Percentiles rank a stretch among this genome's conserved stretches.
Evolutionary conservation across 2,888 invertebrate species (phyloP).

Genomic region (Agrochola circellaris): DNA sequence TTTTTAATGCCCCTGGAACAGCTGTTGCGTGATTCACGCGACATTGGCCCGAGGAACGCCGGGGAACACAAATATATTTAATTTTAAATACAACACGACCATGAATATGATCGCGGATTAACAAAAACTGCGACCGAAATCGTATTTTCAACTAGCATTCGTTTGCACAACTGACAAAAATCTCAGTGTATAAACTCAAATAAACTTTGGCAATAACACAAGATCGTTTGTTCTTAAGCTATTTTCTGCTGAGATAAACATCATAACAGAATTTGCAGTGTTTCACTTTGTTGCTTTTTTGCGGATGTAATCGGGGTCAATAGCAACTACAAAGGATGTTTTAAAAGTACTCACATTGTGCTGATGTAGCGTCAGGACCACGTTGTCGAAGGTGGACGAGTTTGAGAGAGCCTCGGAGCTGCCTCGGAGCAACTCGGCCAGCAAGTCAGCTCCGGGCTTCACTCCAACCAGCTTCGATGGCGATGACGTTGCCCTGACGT

Average conservation of each 20-base stretch:
- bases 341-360: slow-evolving; percentile 86
- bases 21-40: slow-evolving; percentile 87
- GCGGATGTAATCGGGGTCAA: slow-evolving; percentile 77
- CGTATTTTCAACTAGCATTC: slow-evolving; percentile 61
- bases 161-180: slow-evolving; percentile 72
- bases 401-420: slow-evolving; percentile 94
- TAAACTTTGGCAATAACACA: slow-evolving; percentile 83
- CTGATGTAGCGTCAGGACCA: slow-evolving; percentile 87
- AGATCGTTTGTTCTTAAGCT: slow-evolving; percentile 79
- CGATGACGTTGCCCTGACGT: slow-evolving; percentile 95
- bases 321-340: slow-evolving; percentile 71
- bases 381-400: slow-evolving; percentile 89
- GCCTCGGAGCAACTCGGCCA: slow-evolving; percentile 94
- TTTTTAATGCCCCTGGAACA: slow-evolving; percentile 87
- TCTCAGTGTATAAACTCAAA: slow-evolving; percentile 78
- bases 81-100: slow-evolving; percentile 79
- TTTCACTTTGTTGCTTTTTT: slow-evolving; percentile 79
- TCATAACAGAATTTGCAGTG: slow-evolving; percentile 80
- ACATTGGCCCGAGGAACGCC: slow-evolving; percentile 84
- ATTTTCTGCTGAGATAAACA: slow-evolving; percentile 85
- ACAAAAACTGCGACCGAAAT: slow-evolving; percentile 73
- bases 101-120: slow-evolving; percentile 82
- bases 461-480: slow-evolving; percentile 94
- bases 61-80: slow-evolving; percentile 79
- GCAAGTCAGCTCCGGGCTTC: slow-evolving; percentile 90